Conservation (phyloP, 2,113 vertebrate species). For the Rhodinocichla rosea region DNA sequence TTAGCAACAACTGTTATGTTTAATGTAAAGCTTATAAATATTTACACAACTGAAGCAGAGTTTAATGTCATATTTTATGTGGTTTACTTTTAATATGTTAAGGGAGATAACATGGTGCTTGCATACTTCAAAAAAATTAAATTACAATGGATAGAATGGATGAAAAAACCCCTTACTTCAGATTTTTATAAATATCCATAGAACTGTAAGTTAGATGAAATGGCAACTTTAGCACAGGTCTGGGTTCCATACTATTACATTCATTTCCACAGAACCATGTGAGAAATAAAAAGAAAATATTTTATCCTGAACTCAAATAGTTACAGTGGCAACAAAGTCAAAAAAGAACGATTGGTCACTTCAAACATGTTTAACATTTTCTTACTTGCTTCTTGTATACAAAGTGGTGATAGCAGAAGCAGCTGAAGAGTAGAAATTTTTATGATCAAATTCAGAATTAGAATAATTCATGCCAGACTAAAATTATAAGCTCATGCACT, state of each 20-base stretch:
- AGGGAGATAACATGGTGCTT: not conserved
- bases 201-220: not conserved
- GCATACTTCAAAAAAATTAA: not conserved
- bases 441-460: not conserved
- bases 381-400: not conserved
- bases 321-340: not conserved
- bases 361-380: not conserved
- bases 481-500: not conserved
- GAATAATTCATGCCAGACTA: not conserved
- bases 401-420: not conserved
- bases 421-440: not conserved
- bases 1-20: conserved; percentile 6
- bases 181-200: not conserved
- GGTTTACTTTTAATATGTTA: not conserved
- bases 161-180: not conserved
- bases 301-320: not conserved
- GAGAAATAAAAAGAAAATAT: not conserved
- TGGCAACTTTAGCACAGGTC: not conserved
- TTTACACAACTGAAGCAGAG: not conserved
- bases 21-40: conserved; percentile 38
- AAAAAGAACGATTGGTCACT: not conserved
- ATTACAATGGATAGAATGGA: not conserved
- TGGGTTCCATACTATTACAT: not conserved
- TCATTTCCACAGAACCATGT: not conserved
- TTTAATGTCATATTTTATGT: not conserved